Evolutionary conservation across 1,140 invertebrate genomes (phyloP), one percentile per base, ranked within the genome.

Genomic region (Elymnias hypermnestra): DNA sequence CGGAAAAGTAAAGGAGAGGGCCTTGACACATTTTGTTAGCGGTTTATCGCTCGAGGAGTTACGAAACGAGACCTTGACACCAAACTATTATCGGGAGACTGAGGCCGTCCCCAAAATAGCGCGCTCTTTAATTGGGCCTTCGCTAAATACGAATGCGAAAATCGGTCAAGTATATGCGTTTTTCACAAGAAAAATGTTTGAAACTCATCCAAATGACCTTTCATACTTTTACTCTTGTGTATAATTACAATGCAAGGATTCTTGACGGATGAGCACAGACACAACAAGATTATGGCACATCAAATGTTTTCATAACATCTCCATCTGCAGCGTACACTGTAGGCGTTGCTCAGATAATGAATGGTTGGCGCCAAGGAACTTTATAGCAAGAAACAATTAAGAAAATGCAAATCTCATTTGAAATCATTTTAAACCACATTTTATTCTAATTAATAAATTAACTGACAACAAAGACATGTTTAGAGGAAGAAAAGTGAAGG

Each of bases 11-110:
- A 45, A 37, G 42, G 52, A 51, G 45, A 50, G 53, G 52, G 44
- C 77, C 81, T 78, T 82, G 81, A 66, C 81, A 82, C 62, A 63
- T 74, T 63, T 81, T 45, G 22, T 70, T 52, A 38, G 43, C 35
- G 54, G 57, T 62, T 70, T 66, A 70, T 64, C 67, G 61, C 57
- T 52, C 56, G 46, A 57, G 49, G 50, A 49, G 59, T 82, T 79
- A 82, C 71, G 72, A 78, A 72, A 82, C 60, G 26, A 15, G 67
- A 69, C 81, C 81, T 83, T 83, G 81, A 84, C 81, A 84, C 74
- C 67, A 79, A 73, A 83, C 58, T 62, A 64, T 74, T 83, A 84
- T 83, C 81, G 74, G 65, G 66, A 69, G 72, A 71, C 75, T 63
- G 67, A 77, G 72, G 72, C 71, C 73, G 68, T 50, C 61, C 49